Conservation (phyloP, 2,797 vertebrate species). For the Peromyscus eremicus region DNA sequence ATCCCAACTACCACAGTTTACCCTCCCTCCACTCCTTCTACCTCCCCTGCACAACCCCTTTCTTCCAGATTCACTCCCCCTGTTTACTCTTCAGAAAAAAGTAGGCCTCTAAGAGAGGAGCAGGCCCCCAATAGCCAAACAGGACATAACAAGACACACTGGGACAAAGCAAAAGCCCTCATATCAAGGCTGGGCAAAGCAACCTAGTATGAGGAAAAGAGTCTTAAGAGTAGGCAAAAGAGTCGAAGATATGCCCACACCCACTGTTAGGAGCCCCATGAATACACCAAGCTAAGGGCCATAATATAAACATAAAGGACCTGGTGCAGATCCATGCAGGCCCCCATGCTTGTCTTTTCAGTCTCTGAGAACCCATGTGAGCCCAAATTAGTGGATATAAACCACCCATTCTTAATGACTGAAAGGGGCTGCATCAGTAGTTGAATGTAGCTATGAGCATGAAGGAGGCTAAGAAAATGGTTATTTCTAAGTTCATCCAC, state of each 20-base stretch:
- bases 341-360: not conserved
- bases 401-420: not conserved
- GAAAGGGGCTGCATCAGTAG: not conserved
- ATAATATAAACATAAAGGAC: not conserved
- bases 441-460: not conserved
- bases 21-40: not conserved
- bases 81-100: not conserved
- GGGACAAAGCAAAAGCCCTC: accelerated
- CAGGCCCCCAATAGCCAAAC: not conserved
- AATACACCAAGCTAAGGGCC: not conserved
- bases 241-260: too few species aligned
- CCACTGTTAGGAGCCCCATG: not conserved
- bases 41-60: not conserved
- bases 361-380: not conserved
- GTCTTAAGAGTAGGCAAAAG: not conserved
- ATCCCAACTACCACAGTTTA: not conserved
- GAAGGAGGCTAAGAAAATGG: not conserved
- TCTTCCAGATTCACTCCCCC: not conserved
- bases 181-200: not conserved
- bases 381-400: not conserved
- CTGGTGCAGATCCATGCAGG: not conserved
- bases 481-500: not conserved
- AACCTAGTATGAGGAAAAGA: not conserved
- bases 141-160: not conserved
- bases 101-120: not conserved